A percentile compares a stretch with the other conserved stretches of the same genome.
Conservation (phyloP, 2,888 invertebrate genomes). For the Exocentrus adspersus region DNA sequence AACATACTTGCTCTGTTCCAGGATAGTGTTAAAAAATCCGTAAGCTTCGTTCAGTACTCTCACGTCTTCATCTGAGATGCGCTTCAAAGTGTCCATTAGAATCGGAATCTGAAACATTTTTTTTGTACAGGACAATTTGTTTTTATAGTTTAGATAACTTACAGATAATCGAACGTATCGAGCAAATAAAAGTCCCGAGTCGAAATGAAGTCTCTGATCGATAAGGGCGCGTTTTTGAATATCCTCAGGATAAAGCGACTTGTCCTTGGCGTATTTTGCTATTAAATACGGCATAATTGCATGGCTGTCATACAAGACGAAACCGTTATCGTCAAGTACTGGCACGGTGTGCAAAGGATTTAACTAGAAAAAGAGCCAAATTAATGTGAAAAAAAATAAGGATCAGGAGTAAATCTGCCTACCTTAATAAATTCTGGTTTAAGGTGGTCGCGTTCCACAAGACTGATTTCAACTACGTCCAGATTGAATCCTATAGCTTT, state of each 20-base stretch:
- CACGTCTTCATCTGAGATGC: constrained; percentile 37
- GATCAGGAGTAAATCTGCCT: too few relatives aligned
- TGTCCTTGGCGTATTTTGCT: constrained; percentile 43
- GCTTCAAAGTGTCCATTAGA: not conserved
- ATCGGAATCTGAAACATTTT: not conserved
- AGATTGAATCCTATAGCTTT: constrained; percentile 63
- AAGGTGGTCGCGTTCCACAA: constrained; percentile 59
- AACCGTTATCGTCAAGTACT: constrained; percentile 55
- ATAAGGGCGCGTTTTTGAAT: constrained; percentile 7
- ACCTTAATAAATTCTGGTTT: constrained; percentile 61
- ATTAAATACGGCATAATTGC: constrained; percentile 63
- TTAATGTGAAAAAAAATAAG: too few relatives aligned
- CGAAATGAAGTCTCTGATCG: constrained; percentile 11
- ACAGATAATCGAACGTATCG: not conserved
- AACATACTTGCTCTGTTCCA: constrained; percentile 64
- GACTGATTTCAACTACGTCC: constrained; percentile 61
- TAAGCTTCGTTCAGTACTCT: constrained; percentile 63
- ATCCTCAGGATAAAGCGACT: constrained; percentile 39
- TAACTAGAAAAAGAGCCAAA: constrained; percentile 56
- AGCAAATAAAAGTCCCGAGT: constrained; percentile 5
- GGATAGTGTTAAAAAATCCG: constrained; percentile 63
- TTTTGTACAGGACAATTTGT: too few relatives aligned
- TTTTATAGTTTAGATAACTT: too few relatives aligned
- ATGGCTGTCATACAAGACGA: constrained; percentile 63
- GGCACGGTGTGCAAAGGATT: constrained; percentile 62